Evolutionary conservation across 2,888 invertebrate genomes (phyloP).

Genomic region (Ormyrus pomaceus): DNA sequence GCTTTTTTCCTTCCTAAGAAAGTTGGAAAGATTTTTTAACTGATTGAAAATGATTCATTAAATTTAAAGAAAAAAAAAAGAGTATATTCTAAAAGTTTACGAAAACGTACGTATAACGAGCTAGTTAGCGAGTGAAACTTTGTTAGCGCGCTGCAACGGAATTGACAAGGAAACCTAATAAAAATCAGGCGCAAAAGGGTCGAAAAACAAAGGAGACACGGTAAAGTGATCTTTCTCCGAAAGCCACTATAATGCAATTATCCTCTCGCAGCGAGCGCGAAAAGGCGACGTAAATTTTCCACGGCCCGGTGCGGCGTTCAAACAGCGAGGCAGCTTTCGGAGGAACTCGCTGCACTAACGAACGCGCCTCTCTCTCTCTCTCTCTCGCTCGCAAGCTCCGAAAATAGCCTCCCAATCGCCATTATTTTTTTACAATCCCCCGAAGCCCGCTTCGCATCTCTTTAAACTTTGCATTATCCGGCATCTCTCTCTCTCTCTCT

Average conservation of each 20-base stretch:
- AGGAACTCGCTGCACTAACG: neutral
- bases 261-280: neutral
- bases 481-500: neutral
- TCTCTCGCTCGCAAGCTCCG: neutral
- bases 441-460: neutral
- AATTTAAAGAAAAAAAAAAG: too few species aligned
- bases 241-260: constrained; percentile 7
- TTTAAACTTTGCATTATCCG: constrained; percentile 41
- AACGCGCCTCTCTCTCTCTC: neutral
- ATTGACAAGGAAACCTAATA: too few species aligned
- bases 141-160: too few species aligned
- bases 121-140: too few species aligned
- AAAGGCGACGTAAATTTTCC: constrained; percentile 13
- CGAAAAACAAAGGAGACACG: neutral
- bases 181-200: too few species aligned
- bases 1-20: too few species aligned
- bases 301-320: too few species aligned
- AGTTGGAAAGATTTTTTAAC: too few species aligned
- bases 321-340: neutral
- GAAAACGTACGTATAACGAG: too few species aligned
- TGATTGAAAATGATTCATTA: too few species aligned
- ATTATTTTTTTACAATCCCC: constrained; percentile 37
- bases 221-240: constrained; percentile 9
- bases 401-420: constrained; percentile 47
- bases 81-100: neutral